These are phyloP conservation scores for Panagrolaimus sp. DNA, from an alignment of 1,140 invertebrate genomes.

Conservation along the genomic window DNA sequence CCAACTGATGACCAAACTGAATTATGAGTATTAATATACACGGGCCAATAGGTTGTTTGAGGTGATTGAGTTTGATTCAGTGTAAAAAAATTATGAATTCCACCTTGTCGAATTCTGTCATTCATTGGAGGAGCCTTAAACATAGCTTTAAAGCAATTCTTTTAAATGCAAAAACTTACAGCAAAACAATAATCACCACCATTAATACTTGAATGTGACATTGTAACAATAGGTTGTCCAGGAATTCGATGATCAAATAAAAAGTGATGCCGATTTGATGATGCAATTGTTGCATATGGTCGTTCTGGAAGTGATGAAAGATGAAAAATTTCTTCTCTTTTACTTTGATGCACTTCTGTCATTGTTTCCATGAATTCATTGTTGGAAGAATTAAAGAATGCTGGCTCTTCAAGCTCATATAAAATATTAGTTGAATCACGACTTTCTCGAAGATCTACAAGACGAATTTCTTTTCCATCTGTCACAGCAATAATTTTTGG, in stretches of 20 bases:
- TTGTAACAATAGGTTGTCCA: neutral
- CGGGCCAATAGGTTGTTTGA: neutral
- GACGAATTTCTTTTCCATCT: neutral
- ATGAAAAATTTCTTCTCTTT: neutral
- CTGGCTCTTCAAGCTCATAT: neutral
- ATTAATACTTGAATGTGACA: neutral
- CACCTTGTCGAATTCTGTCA: neutral
- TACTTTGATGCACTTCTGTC: too few species aligned
- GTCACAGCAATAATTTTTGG: neutral
- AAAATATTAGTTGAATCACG: neutral
- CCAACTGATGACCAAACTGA: conserved; percentile 3
- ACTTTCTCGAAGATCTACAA: neutral
- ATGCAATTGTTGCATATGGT: neutral
- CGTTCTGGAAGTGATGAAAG: neutral
- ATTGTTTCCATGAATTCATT: neutral
- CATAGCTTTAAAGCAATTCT: neutral
- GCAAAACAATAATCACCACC: conserved; percentile 5
- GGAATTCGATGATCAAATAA: conserved; percentile 6
- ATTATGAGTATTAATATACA: neutral
- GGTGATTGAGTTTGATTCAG: conserved; percentile 1
- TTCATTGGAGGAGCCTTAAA: conserved; percentile 4
- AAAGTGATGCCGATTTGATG: neutral
- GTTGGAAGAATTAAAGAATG: neutral
- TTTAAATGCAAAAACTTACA: neutral
- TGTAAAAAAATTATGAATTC: neutral